Base-by-base conservation (phyloP, 2,797 vertebrate genomes). In the Periparus ater region DNA sequence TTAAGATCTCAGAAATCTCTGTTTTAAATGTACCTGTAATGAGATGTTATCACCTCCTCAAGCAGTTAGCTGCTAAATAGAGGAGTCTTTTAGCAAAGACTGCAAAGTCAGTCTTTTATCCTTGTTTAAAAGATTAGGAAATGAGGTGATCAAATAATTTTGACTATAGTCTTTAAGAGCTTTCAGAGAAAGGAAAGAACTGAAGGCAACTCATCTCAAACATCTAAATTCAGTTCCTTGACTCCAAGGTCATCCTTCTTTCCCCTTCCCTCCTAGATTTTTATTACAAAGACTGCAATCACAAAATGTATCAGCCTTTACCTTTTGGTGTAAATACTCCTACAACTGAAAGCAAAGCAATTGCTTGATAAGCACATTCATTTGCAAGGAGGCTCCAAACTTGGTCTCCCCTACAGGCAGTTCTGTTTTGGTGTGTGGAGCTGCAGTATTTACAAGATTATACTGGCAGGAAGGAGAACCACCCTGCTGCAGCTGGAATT, bases 41-140 rank as follows among this genome's bases (percentile, higher is more conserved):
- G 42, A 82, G 60, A 84, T 70, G 63, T 22, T 77, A 63, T 40
- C 38, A 0, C 29, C 22, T 81, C 15, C 47, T 90, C 70, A 44
- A 85, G 68, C 36, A 83, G 54, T 68, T 70, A 55, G 40, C 48
- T 88, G 58, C 38, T 67, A 53, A 76, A 66, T 6, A 91, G 34
- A 80, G 7, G 3, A 65, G 30, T 75, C 38, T 75, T 34, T 36
- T 5, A 51, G 36, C 22, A 44, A 75, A 66, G 61, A 22, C 26
- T 36, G 55, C 20, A 90, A 96, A 93, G 36, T 17, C 7, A 60
- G 60, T 36, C 36, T 82, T 95, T 91, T 60, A 82, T 66, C 55
- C 40, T 81, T 66, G 18, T 76, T 93, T 89, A 92, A 77, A 47
- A 89, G 47, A 65, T 91, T 51, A 76, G 83, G 53, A 92, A 92